Evolutionary conservation across 2,888 invertebrate species (phyloP).

Genomic region (Caenorhabditis wallacei): DNA sequence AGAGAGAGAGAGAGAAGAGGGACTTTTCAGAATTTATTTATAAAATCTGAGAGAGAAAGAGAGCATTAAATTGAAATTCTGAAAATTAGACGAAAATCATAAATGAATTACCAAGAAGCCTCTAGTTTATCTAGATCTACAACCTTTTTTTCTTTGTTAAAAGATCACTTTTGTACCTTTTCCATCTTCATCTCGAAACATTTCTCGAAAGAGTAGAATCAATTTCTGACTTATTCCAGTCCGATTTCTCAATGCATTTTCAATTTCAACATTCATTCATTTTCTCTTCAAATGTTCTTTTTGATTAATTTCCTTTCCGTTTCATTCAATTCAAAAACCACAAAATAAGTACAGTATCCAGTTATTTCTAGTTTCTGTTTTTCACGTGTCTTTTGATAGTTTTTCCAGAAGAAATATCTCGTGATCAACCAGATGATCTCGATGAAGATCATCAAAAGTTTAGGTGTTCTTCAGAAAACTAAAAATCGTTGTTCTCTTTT

Average conservation of each 20-base stretch:
- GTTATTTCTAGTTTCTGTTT: neutral
- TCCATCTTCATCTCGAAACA: no score
- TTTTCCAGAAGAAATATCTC: neutral
- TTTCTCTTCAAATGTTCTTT: conserved; percentile 1
- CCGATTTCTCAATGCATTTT: neutral
- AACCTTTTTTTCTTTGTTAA: no score
- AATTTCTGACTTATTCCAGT: neutral
- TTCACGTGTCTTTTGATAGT: neutral
- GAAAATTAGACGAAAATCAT: no score
- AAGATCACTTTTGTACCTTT: no score
- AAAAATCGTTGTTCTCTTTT: conserved; percentile 14
- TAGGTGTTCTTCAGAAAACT: conserved; percentile 23
- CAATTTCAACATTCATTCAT: neutral
- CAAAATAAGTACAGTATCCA: conserved; percentile 7
- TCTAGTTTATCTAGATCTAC: no score
- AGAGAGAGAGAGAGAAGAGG: neutral
- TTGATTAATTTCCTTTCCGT: neutral
- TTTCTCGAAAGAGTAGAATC: no score
- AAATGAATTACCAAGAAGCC: no score
- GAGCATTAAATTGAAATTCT: neutral
- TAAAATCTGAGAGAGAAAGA: neutral
- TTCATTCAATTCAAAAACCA: neutral
- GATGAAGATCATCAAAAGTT: neutral
- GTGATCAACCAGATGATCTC: neutral
- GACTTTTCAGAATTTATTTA: neutral